Conservation (phyloP, 2,888 invertebrate genomes). For the Oscheius sp. region DNA sequence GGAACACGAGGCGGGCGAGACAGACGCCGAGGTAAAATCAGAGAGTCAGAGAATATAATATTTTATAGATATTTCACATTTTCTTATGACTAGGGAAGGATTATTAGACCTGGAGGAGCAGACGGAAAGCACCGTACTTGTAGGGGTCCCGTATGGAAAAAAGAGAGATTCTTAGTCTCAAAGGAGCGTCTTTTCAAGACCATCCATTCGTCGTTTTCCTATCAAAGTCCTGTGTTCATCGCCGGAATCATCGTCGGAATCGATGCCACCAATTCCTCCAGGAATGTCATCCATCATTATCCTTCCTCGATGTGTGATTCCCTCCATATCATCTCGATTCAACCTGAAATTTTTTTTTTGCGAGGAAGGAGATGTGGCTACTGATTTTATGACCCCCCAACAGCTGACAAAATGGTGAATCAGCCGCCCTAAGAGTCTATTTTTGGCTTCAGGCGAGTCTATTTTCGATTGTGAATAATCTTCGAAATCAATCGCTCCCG, state of each 20-base stretch:
- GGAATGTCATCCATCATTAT: slow-evolving; percentile 41
- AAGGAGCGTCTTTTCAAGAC: slow-evolving; percentile 39
- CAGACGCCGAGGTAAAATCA: no score
- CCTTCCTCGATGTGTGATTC: slow-evolving; percentile 11
- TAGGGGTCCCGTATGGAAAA: neutral
- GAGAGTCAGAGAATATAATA: neutral
- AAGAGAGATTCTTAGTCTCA: no score
- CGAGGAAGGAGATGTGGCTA: neutral
- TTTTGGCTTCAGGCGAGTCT: no score
- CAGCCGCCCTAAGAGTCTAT: no score
- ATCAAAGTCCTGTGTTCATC: slow-evolving; percentile 11
- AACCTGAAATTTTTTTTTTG: slow-evolving; percentile 19
- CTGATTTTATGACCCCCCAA: no score
- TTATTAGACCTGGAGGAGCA: neutral
- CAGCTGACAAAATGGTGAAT: no score
- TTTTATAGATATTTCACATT: no score
- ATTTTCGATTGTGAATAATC: no score
- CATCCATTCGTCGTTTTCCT: slow-evolving; percentile 22
- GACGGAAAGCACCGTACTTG: neutral
- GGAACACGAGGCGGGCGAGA: no score
- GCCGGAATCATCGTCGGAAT: slow-evolving; percentile 32
- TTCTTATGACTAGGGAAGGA: no score
- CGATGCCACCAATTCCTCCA: slow-evolving; percentile 28
- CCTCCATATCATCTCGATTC: slow-evolving; percentile 26
- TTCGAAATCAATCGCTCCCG: no score